Conservation (phyloP, 2,113 vertebrate genomes). For the Callithrix jacchus region DNA sequence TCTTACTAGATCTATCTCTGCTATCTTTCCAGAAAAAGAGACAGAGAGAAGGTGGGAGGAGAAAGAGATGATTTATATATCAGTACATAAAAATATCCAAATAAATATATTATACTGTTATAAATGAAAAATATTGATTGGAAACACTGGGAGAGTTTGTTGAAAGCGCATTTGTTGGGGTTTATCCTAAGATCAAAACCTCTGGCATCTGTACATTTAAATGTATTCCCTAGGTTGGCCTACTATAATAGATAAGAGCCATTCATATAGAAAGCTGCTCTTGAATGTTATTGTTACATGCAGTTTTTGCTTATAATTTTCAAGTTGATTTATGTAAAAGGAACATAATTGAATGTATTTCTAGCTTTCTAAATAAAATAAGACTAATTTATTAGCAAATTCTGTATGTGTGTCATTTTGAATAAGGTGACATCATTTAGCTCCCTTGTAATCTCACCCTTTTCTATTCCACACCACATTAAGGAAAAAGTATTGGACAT, state of each 20-base stretch:
- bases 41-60: background rate
- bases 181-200: background rate
- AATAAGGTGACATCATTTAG: background rate
- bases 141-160: background rate
- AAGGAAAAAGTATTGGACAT: background rate
- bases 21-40: background rate
- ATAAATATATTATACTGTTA: conserved; percentile 47
- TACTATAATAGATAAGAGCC: background rate
- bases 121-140: conserved; percentile 14
- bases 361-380: background rate
- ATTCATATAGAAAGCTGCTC: background rate
- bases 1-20: background rate
- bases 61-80: background rate
- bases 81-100: background rate
- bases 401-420: background rate
- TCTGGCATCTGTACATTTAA: background rate
- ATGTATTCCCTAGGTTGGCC: background rate
- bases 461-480: background rate
- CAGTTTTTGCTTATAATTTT: background rate
- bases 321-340: background rate
- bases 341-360: background rate
- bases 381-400: background rate
- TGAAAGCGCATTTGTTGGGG: background rate
- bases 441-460: background rate
- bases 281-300: background rate